phyloP scores from a whole-genome alignment of 2,888 invertebrate species.

The Hirudinaria manillensis region DNA sequence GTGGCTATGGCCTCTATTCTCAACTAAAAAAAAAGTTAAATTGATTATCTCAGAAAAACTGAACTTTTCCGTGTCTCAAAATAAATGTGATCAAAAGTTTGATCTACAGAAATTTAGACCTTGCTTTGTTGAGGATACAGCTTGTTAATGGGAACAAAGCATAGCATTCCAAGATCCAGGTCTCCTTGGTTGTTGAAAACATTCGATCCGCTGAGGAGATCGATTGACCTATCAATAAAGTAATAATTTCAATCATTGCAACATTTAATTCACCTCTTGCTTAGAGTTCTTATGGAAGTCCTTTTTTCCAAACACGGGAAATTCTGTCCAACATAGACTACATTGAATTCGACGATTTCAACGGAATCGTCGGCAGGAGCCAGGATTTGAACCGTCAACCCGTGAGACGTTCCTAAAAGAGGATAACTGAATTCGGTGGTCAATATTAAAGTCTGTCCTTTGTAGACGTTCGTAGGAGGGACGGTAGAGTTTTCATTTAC shows the following conservation, averaged over 20 bases:
- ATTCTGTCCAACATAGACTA: slow-evolving; percentile 27
- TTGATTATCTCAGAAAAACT: background rate
- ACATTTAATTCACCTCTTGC: slow-evolving; percentile 15
- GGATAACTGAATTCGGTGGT: slow-evolving; percentile 25
- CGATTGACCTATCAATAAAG: background rate
- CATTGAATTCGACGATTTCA: slow-evolving; percentile 24
- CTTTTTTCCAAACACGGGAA: slow-evolving; percentile 28
- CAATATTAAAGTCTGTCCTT: slow-evolving; percentile 29
- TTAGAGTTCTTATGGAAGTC: background rate
- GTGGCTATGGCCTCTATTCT: slow-evolving; percentile 29
- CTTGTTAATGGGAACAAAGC: slow-evolving; percentile 38
- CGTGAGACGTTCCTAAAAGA: background rate
- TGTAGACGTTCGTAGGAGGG: slow-evolving; percentile 16
- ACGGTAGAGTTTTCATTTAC: slow-evolving; percentile 36
- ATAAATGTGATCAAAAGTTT: background rate
- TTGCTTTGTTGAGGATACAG: slow-evolving; percentile 31
- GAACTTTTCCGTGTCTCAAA: background rate
- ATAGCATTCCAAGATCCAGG: slow-evolving; percentile 42
- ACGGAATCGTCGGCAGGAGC: slow-evolving; percentile 7
- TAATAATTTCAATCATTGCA: background rate
- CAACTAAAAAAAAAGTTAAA: slow-evolving; percentile 13
- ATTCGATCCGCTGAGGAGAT: background rate
- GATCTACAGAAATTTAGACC: too few relatives aligned
- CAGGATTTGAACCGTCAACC: slow-evolving; percentile 2
- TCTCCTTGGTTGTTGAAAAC: slow-evolving; percentile 40